Base-by-base conservation (phyloP, 2,888 invertebrate species). In the Dendrolimus pini region DNA sequence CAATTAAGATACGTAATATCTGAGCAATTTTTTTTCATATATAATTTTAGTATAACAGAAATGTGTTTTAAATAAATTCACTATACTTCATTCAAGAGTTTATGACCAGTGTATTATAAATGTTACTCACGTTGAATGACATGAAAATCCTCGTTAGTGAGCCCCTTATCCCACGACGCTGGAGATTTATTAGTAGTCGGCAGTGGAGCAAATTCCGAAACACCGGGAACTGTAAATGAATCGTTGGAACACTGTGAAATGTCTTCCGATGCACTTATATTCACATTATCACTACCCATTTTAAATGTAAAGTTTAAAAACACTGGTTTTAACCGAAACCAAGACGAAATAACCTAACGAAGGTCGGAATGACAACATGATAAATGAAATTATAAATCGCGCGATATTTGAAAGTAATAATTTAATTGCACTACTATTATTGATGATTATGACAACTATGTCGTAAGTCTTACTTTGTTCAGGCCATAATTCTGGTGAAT, bases 401-500 rank as follows among this genome's bases (percentile, higher is more conserved):
- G 89, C 86, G 80, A 81, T 78, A 82, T 87, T 90, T 88, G 66
- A 85, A 89, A 85, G 74, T 69, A 56, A 68, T 66, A 55, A 60
- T 56, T 56, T 52, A 55, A 52, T 60, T 59, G 58, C 56, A 55
- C 63, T 41, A 56, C 30, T 55, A 56, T 60, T 54, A 53, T 30
- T 54, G 9, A 52, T 41, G 54, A 57, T 60, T 13, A 30, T 41
- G 54, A 42, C 14, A 52, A 18, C 55, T 54, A 8, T 59, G 47
- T 56, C 12, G 7, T 55, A 55, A 41, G 61, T 55, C 94, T 94
- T 92, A 97, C 98, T 96, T 91, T 96, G 96, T 85, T 98, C 98
- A 41, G 98, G 98, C 98, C 98, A 99, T 73, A 98, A 85, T 79
- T 98, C 98, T 47, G 98, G 98, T 2, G 98, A 98, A n/a, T 96